phyloP scores from a whole-genome alignment of 2,888 invertebrate species.

The Phengaris alcon region DNA sequence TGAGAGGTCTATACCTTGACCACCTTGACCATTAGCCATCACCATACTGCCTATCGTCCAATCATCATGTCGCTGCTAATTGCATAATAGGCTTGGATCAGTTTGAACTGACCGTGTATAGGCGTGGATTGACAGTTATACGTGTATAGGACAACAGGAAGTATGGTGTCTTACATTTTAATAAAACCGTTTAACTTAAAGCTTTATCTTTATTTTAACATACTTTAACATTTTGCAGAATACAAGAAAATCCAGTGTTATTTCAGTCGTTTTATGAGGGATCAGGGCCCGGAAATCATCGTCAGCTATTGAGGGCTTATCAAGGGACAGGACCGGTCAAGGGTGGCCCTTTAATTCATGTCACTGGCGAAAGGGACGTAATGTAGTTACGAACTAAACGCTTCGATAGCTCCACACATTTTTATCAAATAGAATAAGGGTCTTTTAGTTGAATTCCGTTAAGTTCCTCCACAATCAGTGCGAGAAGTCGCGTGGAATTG shows the following conservation, averaged over 20 bases:
- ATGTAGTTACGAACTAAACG: constrained; percentile 28
- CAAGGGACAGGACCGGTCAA: constrained; percentile 57
- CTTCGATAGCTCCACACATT: constrained; percentile 8
- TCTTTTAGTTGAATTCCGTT: background rate
- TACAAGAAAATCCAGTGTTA: constrained; percentile 24
- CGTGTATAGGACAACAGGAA: too few relatives aligned
- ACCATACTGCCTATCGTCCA: too few relatives aligned
- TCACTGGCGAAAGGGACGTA: constrained; percentile 32
- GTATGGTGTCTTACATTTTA: too few relatives aligned
- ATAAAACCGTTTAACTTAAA: too few relatives aligned
- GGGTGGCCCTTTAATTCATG: constrained; percentile 49
- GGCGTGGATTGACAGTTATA: too few relatives aligned
- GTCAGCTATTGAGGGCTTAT: constrained; percentile 59
- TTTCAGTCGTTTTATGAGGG: constrained; percentile 30
- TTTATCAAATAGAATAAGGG: constrained; percentile 13
- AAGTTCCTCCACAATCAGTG: background rate
- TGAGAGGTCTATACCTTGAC: too few relatives aligned
- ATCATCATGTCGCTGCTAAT: too few relatives aligned
- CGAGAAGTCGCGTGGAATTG: too few relatives aligned
- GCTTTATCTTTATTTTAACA: too few relatives aligned
- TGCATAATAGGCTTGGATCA: too few relatives aligned
- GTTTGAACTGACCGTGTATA: too few relatives aligned
- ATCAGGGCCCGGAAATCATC: constrained; percentile 40
- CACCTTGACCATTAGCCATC: too few relatives aligned
- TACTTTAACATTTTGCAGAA: background rate